These are phyloP conservation scores for Rhagologus leucostigma DNA, from an alignment of 2,113 vertebrate species.

Conservation along the genomic window DNA sequence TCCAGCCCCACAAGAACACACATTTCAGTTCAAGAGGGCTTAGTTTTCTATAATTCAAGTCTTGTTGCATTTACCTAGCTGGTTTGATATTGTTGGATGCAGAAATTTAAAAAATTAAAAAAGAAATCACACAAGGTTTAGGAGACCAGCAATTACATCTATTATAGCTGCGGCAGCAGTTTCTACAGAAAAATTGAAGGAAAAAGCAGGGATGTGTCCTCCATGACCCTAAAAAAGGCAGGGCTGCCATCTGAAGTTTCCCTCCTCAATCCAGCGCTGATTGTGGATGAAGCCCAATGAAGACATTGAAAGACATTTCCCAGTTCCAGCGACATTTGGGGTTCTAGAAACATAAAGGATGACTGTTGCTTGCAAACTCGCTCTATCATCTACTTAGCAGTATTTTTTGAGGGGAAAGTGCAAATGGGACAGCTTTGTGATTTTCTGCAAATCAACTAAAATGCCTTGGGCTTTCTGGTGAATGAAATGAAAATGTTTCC, in stretches of 20 bases:
- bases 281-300: not conserved
- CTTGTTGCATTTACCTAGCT: not conserved
- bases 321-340: accelerated
- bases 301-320: not conserved
- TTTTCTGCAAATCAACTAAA: not conserved
- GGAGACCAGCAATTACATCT: not conserved
- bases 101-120: not conserved
- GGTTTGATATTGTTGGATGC: not conserved
- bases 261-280: not conserved
- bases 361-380: not conserved
- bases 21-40: not conserved
- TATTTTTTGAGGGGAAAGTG: not conserved
- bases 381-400: not conserved
- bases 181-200: not conserved
- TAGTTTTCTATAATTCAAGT: not conserved
- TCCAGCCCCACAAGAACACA: not conserved
- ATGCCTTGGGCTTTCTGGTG: not conserved
- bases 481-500: not conserved
- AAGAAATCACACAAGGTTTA: not conserved
- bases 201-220: not conserved
- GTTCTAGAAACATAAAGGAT: not conserved
- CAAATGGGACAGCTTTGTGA: not conserved
- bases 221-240: not conserved
- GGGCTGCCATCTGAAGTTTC: not conserved
- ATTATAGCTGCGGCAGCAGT: not conserved